Conservation (phyloP, 92 coral and sea anemone genomes). For the Phenganax stokvisi region DNA sequence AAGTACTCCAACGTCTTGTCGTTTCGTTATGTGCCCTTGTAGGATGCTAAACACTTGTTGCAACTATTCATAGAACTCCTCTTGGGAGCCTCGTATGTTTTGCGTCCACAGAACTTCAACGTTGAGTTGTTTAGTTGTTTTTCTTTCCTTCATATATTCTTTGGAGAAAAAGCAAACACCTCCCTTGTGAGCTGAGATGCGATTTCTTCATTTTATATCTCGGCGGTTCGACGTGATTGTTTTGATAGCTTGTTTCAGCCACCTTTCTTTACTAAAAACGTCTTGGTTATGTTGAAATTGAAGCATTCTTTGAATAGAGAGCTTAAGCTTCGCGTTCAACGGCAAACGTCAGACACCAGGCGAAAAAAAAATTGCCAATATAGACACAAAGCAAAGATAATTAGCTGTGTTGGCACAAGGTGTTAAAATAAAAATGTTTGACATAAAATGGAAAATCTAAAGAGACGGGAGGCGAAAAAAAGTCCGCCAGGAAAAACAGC, state of each 20-base stretch:
- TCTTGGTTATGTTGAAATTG: no score
- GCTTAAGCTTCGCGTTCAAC: no score
- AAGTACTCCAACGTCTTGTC: constrained; percentile 16
- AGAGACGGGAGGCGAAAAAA: no score
- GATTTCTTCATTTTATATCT: constrained; percentile 13
- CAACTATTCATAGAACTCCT: constrained; percentile 13
- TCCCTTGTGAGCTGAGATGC: constrained; percentile 21
- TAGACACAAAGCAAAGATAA: no score
- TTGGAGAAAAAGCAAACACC: constrained; percentile 27
- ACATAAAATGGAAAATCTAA: no score
- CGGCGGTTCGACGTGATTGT: constrained; percentile 18
- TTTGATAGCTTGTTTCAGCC: constrained; percentile 31
- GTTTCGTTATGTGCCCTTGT: constrained; percentile 13
- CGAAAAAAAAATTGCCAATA: no score
- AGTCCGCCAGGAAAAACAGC: no score
- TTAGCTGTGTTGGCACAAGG: no score
- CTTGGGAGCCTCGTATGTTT: no score
- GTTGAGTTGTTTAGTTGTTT: not conserved
- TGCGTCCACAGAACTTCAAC: constrained; percentile 24
- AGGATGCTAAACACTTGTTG: constrained; percentile 25
- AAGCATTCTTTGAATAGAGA: no score
- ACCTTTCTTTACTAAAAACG: constrained; percentile 30
- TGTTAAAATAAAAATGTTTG: no score
- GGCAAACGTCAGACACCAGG: no score
- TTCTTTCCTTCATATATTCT: constrained; percentile 26